A percentile compares a stretch with the other conserved stretches of the same genome.
Conservation (phyloP, 2,113 vertebrate genomes). For the Ibidorhyncha struthersii region DNA sequence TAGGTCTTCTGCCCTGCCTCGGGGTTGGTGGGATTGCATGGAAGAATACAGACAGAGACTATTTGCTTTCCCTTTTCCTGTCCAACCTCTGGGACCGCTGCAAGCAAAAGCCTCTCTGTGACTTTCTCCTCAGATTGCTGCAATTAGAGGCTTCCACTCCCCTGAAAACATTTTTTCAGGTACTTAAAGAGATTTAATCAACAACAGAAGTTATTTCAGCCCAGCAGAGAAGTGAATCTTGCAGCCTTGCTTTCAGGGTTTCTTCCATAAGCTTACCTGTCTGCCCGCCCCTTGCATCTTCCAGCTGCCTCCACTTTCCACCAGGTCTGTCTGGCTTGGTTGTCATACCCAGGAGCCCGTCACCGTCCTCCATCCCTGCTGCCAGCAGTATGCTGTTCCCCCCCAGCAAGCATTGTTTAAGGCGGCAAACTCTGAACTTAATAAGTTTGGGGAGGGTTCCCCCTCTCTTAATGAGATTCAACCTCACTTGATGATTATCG, state of each 20-base stretch:
- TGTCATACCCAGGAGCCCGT: neutral
- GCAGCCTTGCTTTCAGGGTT: neutral
- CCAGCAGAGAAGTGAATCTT: neutral
- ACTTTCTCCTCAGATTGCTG: neutral
- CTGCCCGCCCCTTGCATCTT: neutral
- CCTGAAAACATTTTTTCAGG: conserved; percentile 24
- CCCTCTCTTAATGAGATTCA: neutral
- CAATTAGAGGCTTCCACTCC: conserved; percentile 2
- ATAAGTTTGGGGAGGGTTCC: neutral
- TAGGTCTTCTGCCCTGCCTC: neutral
- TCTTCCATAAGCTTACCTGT: neutral
- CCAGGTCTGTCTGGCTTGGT: neutral
- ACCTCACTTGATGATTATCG: neutral
- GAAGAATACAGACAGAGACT: neutral
- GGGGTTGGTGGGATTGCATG: neutral
- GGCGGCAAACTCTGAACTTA: neutral
- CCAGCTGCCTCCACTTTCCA: neutral
- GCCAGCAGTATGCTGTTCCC: neutral
- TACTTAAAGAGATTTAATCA: conserved; percentile 37
- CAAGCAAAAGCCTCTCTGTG: neutral
- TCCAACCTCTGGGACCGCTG: neutral
- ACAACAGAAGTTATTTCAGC: conserved; percentile 16
- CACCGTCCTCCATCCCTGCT: neutral
- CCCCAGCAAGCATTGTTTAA: neutral
- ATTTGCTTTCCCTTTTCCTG: neutral